Percentiles rank a stretch among this genome's conserved stretches.
phyloP scores from a whole-genome alignment of 1,140 invertebrate species.

The Diorhabda elongata region DNA sequence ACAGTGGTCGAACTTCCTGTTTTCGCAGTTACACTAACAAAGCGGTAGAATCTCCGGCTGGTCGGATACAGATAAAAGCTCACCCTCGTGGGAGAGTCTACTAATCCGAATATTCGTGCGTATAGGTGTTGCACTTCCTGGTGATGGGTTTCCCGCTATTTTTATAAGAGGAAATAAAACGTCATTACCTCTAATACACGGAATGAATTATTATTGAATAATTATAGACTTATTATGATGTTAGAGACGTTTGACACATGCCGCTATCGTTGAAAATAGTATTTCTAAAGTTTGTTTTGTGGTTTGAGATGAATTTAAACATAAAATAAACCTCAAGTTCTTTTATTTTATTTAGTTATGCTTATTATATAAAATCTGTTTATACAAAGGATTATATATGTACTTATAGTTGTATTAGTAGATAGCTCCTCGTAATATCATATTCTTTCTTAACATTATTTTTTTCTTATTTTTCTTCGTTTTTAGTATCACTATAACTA shows the following conservation, averaged over 20 bases:
- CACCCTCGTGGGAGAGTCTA: slow-evolving; percentile 19
- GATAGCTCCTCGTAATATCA: neutral
- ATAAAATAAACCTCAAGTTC: no score
- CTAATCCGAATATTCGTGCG: neutral
- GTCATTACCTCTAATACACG: neutral
- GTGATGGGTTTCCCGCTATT: neutral
- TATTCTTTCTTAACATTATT: neutral
- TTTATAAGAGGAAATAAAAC: slow-evolving; percentile 3
- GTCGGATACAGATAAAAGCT: slow-evolving; percentile 5
- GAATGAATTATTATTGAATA: neutral
- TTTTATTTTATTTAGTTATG: no score
- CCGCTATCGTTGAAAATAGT: no score
- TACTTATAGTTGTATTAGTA: no score
- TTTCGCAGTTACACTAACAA: neutral
- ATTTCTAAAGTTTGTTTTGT: no score
- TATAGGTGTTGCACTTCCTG: slow-evolving; percentile 7
- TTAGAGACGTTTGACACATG: no score
- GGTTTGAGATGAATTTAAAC: no score
- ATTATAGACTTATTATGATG: no score
- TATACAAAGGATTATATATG: no score
- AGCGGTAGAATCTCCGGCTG: slow-evolving; percentile 5
- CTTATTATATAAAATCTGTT: no score
- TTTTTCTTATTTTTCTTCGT: neutral
- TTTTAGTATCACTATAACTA: neutral
- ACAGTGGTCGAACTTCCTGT: slow-evolving; percentile 23